A percentile compares a stretch with the other conserved stretches of the same genome.
These are phyloP conservation scores for Ictidomys tridecemlineatus DNA, from an alignment of 2,113 vertebrate species.

Conservation along the genomic window DNA sequence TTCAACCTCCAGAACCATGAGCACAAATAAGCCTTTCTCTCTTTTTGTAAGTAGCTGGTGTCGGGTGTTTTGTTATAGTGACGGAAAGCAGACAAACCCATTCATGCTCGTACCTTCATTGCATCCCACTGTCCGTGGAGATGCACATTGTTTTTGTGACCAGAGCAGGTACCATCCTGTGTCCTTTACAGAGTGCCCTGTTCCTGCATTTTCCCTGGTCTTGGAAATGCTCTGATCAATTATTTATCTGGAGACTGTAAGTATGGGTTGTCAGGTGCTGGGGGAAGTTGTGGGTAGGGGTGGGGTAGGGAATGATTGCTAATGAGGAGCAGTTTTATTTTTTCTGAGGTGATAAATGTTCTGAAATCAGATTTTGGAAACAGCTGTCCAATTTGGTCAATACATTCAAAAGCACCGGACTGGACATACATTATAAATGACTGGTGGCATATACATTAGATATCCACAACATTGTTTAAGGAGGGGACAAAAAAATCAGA, in stretches of 20 bases:
- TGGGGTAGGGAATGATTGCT: accelerated
- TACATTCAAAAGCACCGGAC: neutral
- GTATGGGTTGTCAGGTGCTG: neutral
- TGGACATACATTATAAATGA: neutral
- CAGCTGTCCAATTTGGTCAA: neutral
- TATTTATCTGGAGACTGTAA: neutral
- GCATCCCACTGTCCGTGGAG: too few species aligned
- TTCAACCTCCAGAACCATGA: neutral
- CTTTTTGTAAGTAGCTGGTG: neutral
- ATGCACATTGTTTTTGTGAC: neutral
- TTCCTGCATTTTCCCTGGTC: neutral
- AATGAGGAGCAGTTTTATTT: neutral
- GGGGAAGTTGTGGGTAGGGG: accelerated
- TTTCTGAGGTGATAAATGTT: neutral
- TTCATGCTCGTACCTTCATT: neutral
- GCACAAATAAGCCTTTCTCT: neutral
- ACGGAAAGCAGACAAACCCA: neutral
- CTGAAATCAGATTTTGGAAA: neutral
- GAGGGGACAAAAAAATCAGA: neutral
- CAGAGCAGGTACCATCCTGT: neutral
- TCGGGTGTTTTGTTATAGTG: neutral
- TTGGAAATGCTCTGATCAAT: neutral
- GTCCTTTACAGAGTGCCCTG: neutral
- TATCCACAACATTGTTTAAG: neutral
- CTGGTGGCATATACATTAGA: neutral